A percentile compares a stretch with the other conserved stretches of the same genome.
Conservation (phyloP, 1,140 invertebrate species). For the Parasteatoda tepidariorum region DNA sequence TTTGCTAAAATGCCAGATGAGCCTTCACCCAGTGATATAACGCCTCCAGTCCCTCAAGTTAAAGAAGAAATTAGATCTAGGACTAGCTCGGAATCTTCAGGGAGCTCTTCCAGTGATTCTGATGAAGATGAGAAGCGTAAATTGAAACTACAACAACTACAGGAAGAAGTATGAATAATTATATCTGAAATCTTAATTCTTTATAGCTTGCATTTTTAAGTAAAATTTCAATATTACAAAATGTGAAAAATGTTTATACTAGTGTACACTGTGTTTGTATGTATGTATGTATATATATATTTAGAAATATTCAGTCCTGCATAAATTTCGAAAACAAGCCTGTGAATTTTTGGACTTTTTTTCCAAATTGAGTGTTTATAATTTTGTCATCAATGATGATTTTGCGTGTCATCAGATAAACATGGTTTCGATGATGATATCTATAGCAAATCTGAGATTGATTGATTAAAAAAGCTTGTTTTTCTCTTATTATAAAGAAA, state of each 20-base stretch:
- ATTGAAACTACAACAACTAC: slow-evolving; percentile 81
- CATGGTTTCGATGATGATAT: neutral
- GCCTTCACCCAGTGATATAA: neutral
- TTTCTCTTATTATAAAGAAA: too few species aligned
- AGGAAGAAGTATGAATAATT: slow-evolving; percentile 77
- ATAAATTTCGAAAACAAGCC: too few species aligned
- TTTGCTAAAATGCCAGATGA: slow-evolving; percentile 91
- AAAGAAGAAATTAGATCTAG: slow-evolving; percentile 21
- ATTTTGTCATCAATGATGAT: slow-evolving; percentile 50
- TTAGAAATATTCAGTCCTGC: too few species aligned
- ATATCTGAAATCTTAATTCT: too few species aligned
- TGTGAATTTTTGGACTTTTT: too few species aligned
- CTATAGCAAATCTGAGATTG: neutral
- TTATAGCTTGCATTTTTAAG: too few species aligned
- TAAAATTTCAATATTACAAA: too few species aligned
- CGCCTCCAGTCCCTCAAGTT: neutral
- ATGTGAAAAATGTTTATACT: too few species aligned
- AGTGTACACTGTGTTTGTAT: too few species aligned
- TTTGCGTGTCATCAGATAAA: slow-evolving; percentile 52
- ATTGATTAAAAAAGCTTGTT: too few species aligned
- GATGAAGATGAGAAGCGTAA: slow-evolving; percentile 68
- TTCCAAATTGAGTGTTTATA: too few species aligned
- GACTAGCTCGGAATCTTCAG: slow-evolving; percentile 46
- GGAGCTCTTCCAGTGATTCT: slow-evolving; percentile 42
- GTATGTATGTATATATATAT: too few species aligned